Conservation (phyloP, 2,888 invertebrate species). For the Caenorhabditis sinica region DNA sequence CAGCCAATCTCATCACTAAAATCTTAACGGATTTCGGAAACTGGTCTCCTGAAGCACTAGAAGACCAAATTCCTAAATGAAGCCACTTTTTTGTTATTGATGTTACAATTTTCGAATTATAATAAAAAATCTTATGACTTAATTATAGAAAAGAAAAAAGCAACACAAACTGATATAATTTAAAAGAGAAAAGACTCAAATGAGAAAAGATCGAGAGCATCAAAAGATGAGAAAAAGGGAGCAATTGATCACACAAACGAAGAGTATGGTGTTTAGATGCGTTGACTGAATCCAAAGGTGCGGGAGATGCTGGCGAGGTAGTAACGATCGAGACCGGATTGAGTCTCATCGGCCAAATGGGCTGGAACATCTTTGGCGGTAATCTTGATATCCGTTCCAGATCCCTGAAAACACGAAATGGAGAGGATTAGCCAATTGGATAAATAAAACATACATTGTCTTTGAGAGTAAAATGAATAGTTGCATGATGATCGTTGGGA, state of each 20-base stretch:
- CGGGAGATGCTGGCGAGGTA: constrained; percentile 96
- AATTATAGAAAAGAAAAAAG: constrained; percentile 15
- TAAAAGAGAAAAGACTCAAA: constrained; percentile 27
- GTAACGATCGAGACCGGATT: constrained; percentile 87
- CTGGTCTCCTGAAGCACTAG: constrained; percentile 63
- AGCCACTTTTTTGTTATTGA: too few species aligned
- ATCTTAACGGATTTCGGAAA: constrained; percentile 74
- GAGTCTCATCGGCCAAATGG: constrained; percentile 87
- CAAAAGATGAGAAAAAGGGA: constrained; percentile 8
- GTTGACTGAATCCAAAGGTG: constrained; percentile 91
- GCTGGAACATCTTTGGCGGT: constrained; percentile 92
- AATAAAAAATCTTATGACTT: constrained; percentile 17
- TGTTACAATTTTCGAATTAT: background rate
- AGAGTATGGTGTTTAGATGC: constrained; percentile 81
- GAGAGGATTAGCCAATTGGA: background rate
- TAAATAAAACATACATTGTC: constrained; percentile 88
- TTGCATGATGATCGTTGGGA: constrained; percentile 94
- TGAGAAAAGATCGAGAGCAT: constrained; percentile 31
- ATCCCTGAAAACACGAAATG: constrained; percentile 84
- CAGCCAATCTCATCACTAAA: constrained; percentile 89
- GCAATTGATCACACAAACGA: constrained; percentile 1
- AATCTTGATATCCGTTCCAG: constrained; percentile 91
- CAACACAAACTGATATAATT: constrained; percentile 40
- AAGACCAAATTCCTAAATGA: constrained; percentile 37
- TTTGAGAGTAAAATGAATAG: constrained; percentile 91